Evolutionary conservation across 2,113 vertebrate genomes (phyloP).

Genomic region (Tylochromis polylepis): DNA sequence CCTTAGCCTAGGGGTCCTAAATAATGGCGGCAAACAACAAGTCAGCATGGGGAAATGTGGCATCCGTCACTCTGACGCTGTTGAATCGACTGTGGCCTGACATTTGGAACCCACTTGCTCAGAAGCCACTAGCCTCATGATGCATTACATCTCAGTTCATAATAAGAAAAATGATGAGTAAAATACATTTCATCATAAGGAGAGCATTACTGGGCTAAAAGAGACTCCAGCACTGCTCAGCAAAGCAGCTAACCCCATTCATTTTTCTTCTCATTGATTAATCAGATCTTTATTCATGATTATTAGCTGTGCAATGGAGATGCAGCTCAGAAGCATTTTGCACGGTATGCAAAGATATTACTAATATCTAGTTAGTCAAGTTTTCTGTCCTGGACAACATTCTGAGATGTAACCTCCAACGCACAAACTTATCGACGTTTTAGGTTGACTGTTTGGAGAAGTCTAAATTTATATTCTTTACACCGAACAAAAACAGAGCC

Average conservation of each 20-base stretch:
- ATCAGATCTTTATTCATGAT: conserved; percentile 3
- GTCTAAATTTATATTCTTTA: conserved; percentile 7
- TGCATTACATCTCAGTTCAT: conserved; percentile 24
- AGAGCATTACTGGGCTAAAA: not conserved
- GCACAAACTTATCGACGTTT: not conserved
- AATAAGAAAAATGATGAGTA: conserved; percentile 16
- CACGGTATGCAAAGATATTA: not conserved
- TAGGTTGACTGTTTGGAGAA: not conserved
- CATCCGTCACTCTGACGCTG: conserved; percentile 36
- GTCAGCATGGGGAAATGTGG: conserved; percentile 48
- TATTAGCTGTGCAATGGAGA: not conserved
- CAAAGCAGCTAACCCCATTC: not conserved
- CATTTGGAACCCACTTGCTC: conserved; percentile 21
- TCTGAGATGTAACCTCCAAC: not conserved
- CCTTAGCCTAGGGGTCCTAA: conserved; percentile 37
- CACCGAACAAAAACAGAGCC: not conserved
- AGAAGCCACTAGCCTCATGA: conserved; percentile 13
- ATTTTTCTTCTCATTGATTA: not conserved
- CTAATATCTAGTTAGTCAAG: not conserved
- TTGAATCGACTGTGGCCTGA: conserved; percentile 27
- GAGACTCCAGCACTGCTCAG: not conserved
- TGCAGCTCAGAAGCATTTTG: not conserved
- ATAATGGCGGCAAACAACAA: conserved; percentile 27
- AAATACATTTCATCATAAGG: not conserved
- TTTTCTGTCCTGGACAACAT: not conserved